These are phyloP conservation scores for Alitta virens DNA, from an alignment of 2,888 invertebrate genomes.

Conservation along the genomic window DNA sequence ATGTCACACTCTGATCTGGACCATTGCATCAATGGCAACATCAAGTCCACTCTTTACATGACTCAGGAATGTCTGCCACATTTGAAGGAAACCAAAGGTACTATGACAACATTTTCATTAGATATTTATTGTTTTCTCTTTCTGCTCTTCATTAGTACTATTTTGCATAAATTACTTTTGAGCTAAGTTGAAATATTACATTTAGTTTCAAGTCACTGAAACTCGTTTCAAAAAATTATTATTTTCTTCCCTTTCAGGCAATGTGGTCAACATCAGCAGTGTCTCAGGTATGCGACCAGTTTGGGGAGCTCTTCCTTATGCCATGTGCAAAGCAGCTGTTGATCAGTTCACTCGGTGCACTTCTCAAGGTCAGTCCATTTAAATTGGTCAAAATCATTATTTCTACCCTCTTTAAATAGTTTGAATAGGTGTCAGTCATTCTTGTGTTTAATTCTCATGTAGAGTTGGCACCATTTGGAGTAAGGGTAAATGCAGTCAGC, in stretches of 20 bases:
- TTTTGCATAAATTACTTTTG: no score
- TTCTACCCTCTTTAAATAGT: background rate
- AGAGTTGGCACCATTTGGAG: background rate
- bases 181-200: no score
- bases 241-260: background rate
- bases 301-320: background rate
- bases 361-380: background rate
- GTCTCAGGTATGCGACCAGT: conserved; percentile 4
- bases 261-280: conserved; percentile 8
- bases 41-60: conserved; percentile 7
- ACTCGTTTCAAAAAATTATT: no score
- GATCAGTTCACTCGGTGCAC: conserved; percentile 7
- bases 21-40: conserved; percentile 4
- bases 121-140: no score
- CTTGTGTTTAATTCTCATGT: no score
- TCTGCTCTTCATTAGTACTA: no score
- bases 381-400: background rate
- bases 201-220: no score
- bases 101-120: background rate
- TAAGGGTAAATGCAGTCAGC: background rate
- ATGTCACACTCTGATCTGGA: background rate
- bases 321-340: conserved; percentile 4
- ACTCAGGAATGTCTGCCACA: conserved; percentile 6
- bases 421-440: no score
- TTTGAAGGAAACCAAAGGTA: conserved; percentile 5